Base-by-base conservation (phyloP, 2,113 vertebrate genomes). In the Limanda limanda region DNA sequence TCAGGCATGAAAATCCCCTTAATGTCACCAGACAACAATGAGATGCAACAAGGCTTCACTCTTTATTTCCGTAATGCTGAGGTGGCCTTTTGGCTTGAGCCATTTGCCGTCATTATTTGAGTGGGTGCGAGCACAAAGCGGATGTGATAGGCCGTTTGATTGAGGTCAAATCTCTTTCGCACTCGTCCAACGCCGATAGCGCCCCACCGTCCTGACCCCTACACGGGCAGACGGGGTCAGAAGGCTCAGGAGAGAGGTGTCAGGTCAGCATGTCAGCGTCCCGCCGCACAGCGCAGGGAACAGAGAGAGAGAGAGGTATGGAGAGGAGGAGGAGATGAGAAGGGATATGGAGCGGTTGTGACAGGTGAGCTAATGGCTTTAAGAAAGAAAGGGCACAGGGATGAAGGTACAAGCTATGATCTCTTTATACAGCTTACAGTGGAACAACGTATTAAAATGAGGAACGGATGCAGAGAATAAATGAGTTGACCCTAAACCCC, bases 401-500 rank as follows among this genome's bases (percentile, higher is more conserved):
- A 73, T 55, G 76, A 84, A 70, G 70, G 78, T 61, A 25, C 79
- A 76, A 68, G 60, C 82, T 86, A 76, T 91, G 90, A 90, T 92
- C 86, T 90, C 89, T 90, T 94, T 84, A 88, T 77, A 70, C 86
- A 88, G 85, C 88, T 91, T 93, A 90, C 74, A 79, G 71, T 83
- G 86, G 82, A 59, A 90, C 86, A 83, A 83, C 84, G 85, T 86
- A 95, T 96, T 93, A 92, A 93, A 95, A 95, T 93, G 88, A 89
- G 88, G 93, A 95, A 94, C 78, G 91, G 93, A 94, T 71, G 83
- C 88, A 89, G 79, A 68, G 84, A 94, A 92, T 79, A 86, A 92
- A 91, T 94, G 94, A 94, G 87, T 83, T 95, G 95, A 96, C 95
- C 94, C 95, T 86, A 93, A 95, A 91, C 93, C 94, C 80, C 66